phyloP scores from a whole-genome alignment of 2,113 vertebrate species.

The Ammospiza caudacuta region DNA sequence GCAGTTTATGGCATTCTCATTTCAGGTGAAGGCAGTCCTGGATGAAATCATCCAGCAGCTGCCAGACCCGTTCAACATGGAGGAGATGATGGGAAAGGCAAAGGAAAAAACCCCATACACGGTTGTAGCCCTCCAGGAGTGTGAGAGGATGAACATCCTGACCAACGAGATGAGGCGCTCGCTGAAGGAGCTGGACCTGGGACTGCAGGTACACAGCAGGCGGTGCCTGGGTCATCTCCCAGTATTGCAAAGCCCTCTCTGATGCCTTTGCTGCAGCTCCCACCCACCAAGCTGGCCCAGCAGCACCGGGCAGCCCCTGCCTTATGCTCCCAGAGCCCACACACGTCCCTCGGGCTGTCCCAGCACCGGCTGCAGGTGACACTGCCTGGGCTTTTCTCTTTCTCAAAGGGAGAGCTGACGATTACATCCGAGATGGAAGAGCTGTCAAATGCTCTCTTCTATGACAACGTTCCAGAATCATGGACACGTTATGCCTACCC shows the following conservation, averaged over 20 bases:
- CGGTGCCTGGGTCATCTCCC: background rate
- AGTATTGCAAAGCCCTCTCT: fast-evolving
- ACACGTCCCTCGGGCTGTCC: background rate
- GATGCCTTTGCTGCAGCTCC: background rate
- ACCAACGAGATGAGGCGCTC: constrained; percentile 74
- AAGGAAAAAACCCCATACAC: constrained; percentile 73
- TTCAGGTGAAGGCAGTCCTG: constrained; percentile 74
- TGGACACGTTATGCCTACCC: constrained; percentile 79
- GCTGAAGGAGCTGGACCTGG: constrained; percentile 71
- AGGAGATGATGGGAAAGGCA: constrained; percentile 62
- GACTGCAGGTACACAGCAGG: constrained; percentile 66
- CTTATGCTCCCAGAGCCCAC: background rate
- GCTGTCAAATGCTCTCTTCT: constrained; percentile 73
- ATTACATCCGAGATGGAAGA: constrained; percentile 81
- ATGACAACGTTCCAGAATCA: constrained; percentile 65
- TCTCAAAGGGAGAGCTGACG: constrained; percentile 75
- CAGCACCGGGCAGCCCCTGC: fast-evolving
- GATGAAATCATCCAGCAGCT: constrained; percentile 69
- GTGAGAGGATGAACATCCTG: constrained; percentile 78
- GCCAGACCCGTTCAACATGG: constrained; percentile 73
- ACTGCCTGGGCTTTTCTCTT: background rate
- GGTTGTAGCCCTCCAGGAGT: constrained; percentile 77
- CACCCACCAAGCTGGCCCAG: fast-evolving
- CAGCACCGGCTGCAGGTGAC: background rate
- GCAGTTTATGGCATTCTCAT: background rate